Base-by-base conservation (phyloP, 2,888 invertebrate genomes). In the Drosophila bunnanda region DNA sequence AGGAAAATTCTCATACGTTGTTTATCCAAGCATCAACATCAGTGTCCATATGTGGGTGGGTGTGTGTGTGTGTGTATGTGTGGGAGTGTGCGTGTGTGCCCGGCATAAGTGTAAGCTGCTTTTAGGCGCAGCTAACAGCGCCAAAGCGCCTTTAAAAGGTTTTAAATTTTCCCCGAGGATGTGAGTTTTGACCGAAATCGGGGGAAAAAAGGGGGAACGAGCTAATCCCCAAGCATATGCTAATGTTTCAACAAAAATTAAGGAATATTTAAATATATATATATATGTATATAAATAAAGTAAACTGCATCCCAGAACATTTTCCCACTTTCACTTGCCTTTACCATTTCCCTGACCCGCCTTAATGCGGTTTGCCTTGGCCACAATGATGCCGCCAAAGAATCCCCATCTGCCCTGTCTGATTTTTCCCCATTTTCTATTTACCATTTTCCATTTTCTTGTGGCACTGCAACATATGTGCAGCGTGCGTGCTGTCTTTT, bases 131-230 rank as follows among this genome's bases (percentile, higher is more conserved):
- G 82, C 75, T 82, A 80, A 83, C 79, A 82, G 88, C 68, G 58
- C 52, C 80, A 83, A 83, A 85, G 82, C 85, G 88, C 82, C 82
- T 85, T 83, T 83, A 88, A 83, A 88, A 78, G 85, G 75, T 82
- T 85, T 79, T 71, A 55, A 59, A 68, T 58, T 59, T 25, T 28
- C 36, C 32, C 54, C 55, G n/a, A 20, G 15, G 17, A 62, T 9
- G 46, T 39, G 9, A 36, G 4, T 52, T 3, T 15, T 41, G 32
- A n/a, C 9, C 10, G 4, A 57, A 25, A 17, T 22, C 5, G n/a
- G 25, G 9, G 1, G 2, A 2, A 7, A 20, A 54, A 43, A 10
- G 20, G 10, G 10, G 20, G 8, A 12, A 28, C 2, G 2, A n/a
- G 15, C n/a, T n/a, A 13, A 48, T 22, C 1, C 25, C 22, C 2